Evolutionary conservation across 2,888 invertebrate species (phyloP), one percentile per base, ranked within the genome.

Genomic region (Oxytorus armatus): DNA sequence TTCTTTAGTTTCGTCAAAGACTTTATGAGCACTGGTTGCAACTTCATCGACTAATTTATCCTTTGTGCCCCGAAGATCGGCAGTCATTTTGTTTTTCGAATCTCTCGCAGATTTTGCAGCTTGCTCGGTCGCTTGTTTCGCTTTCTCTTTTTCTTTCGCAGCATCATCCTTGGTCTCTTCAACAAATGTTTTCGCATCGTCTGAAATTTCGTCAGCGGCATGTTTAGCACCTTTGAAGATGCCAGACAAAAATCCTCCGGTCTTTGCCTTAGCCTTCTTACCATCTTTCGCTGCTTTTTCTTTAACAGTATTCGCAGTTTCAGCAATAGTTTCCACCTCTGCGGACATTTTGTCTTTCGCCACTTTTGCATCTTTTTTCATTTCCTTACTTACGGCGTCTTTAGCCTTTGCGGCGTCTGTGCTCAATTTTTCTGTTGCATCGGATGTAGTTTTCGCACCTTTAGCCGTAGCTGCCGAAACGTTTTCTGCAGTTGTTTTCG

Each of bases 211-310:
- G 10, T 87, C 89, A 3, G 85, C 85, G 0, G 86, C 76, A 42
- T 89, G 87, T 70, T 89, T 90, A 0, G 86, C 85, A 3, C 87
- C 85, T 78, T 88, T 88, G 7, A 89, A 84, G n/a, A 89, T 87
- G 2, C 88, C 88, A 11, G 65, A 80, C 55, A 86, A 68, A 49
- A 86, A 85, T 4, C 84, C 83, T 23, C 68, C 68, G n/a, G 73
- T 44, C 36, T 85, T 85, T 14, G 80, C 83, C 23, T 84, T 83
- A 10, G 78, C 77, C 21, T 84, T 85, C 57, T 85, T 82, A 3
- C 73, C 73, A 10, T 75, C 83, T 39, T 84, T 65, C 7, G 76
- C 51, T n/a, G 44, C 53, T 47, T 76, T 61, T 7, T 82, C 69
- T 49, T 47, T 57, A 16, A 49, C 29, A 1, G 47, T 16, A 21